phyloP scores from a whole-genome alignment of 2,113 vertebrate genomes.

The Cynocephalus volans region DNA sequence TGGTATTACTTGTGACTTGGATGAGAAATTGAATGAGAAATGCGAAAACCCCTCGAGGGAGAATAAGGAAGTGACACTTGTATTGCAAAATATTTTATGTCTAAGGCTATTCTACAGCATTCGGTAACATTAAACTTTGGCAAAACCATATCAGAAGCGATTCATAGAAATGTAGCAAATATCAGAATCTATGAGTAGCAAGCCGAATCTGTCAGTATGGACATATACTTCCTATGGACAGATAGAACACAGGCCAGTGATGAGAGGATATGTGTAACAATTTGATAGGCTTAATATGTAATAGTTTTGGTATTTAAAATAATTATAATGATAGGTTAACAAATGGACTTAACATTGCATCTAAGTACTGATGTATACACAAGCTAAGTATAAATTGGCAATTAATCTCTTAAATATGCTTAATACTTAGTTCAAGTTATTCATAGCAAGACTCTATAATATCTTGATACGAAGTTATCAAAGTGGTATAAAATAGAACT shows the following conservation, averaged over 20 bases:
- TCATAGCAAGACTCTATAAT: not conserved
- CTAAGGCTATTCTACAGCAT: not conserved
- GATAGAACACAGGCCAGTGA: not conserved
- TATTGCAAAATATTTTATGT: slow-evolving; percentile 1
- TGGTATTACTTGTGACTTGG: not conserved
- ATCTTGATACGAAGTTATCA: not conserved
- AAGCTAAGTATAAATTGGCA: not conserved
- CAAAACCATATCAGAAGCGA: not conserved
- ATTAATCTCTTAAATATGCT: not conserved
- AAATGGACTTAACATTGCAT: not conserved
- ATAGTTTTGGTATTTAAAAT: not conserved
- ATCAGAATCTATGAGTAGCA: not conserved
- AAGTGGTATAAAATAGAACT: not conserved
- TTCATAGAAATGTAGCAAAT: not conserved
- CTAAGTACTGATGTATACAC: not conserved
- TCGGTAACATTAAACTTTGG: not conserved
- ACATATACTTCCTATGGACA: too few relatives aligned
- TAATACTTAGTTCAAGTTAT: slow-evolving; percentile 19
- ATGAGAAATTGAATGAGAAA: slow-evolving; percentile 11
- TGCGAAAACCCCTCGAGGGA: not conserved
- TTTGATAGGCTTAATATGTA: not conserved
- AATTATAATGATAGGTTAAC: not conserved
- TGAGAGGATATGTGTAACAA: not conserved
- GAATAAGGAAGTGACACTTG: slow-evolving; percentile 6
- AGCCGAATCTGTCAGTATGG: not conserved